Percentiles rank a stretch among this genome's conserved stretches.
Conservation (phyloP, 2,797 vertebrate genomes). For the Channa striata region DNA sequence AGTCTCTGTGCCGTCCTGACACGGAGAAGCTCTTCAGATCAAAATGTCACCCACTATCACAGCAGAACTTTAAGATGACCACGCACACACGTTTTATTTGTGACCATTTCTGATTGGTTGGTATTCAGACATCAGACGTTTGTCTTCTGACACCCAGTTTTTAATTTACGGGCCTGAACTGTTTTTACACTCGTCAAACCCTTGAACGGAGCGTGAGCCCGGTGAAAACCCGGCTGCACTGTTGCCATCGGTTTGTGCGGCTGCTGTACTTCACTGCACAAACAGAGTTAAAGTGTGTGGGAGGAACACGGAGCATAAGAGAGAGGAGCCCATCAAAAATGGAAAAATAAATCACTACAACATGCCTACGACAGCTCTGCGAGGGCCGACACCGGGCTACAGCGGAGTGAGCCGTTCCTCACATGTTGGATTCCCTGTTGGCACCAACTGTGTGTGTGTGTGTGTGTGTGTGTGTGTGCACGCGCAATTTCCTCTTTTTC, state of each 20-base stretch:
- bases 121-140: no score
- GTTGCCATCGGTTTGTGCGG: conserved; percentile 31
- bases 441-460: no score
- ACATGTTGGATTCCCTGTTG: no score
- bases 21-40: conserved; percentile 35
- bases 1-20: conserved; percentile 15
- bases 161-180: no score
- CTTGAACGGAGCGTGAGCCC: no score
- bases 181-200: no score
- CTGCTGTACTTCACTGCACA: conserved; percentile 60
- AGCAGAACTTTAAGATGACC: background rate
- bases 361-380: conserved; percentile 46
- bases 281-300: conserved; percentile 66
- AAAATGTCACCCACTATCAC: conserved; percentile 14
- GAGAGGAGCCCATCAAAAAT: conserved; percentile 43
- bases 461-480: no score
- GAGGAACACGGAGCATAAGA: conserved; percentile 52
- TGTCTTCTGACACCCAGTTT: no score
- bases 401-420: no score
- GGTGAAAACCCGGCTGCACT: conserved; percentile 9
- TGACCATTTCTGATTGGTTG: no score
- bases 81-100: background rate
- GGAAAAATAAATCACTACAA: conserved; percentile 40
- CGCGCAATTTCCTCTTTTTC: no score
- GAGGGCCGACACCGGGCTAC: conserved; percentile 30